Percentiles rank a stretch among this genome's conserved stretches.
These are phyloP conservation scores for Zaprionus bogoriensis DNA, from an alignment of 2,888 invertebrate genomes.

Conservation along the genomic window DNA sequence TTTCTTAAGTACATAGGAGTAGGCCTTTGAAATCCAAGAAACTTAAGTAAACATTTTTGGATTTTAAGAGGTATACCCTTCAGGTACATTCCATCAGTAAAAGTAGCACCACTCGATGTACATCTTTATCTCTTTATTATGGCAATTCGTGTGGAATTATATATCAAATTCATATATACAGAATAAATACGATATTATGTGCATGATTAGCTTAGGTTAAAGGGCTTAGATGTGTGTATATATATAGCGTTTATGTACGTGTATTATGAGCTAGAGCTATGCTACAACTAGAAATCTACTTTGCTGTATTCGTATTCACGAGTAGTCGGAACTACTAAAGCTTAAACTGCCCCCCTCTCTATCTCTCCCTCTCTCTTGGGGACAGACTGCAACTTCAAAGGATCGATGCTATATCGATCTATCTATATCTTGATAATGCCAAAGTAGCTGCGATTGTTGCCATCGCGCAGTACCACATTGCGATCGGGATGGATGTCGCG, in stretches of 20 bases:
- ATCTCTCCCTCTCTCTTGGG: background rate
- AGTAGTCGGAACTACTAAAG: slow-evolving; percentile 43
- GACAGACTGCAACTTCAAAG: background rate
- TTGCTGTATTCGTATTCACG: slow-evolving; percentile 48
- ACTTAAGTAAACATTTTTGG: too few relatives aligned
- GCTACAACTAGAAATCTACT: slow-evolving; percentile 48
- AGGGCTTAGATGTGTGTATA: slow-evolving; percentile 9
- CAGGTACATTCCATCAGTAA: too few relatives aligned
- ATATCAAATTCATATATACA: slow-evolving; percentile 45
- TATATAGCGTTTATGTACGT: slow-evolving; percentile 8
- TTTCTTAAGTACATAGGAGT: too few relatives aligned
- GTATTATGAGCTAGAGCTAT: slow-evolving; percentile 26
- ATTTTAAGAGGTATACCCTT: too few relatives aligned
- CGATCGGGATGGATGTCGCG: slow-evolving; percentile 84
- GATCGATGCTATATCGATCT: too few relatives aligned
- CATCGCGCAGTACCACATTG: slow-evolving; percentile 83
- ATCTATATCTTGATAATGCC: slow-evolving; percentile 88
- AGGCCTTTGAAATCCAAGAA: too few relatives aligned
- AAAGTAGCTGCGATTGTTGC: slow-evolving; percentile 91
- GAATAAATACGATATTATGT: slow-evolving; percentile 48
- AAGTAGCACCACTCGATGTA: background rate
- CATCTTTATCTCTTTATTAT: slow-evolving; percentile 43
- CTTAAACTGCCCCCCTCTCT: slow-evolving; percentile 16
- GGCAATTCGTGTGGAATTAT: slow-evolving; percentile 37
- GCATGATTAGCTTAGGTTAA: slow-evolving; percentile 16